Base-by-base conservation (phyloP, 64 coral and sea anemone genomes). In the Pocillopora damicornis region DNA sequence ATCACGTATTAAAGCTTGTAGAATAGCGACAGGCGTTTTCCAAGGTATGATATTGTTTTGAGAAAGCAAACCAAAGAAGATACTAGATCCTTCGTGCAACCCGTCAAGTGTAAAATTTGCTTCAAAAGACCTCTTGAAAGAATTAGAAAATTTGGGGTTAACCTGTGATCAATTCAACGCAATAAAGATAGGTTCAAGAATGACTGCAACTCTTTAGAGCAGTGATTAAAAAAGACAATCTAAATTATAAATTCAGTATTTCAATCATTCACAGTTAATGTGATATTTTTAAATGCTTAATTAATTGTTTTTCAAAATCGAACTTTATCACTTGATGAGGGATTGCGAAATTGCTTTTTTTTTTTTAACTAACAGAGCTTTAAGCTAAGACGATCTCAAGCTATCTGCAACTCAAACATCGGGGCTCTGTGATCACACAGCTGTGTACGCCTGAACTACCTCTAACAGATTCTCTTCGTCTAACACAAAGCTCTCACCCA, bases 271-370 rank as follows among this genome's bases (percentile, higher is more conserved):
- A n/a, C 8, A 3, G 25, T 5, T 23, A 25, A 25, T 11, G 67
- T 71, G 18, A 71, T 71, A 71, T 71, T 23, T 71, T 71, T 71
- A 71, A 71, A 71, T 71, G 67, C 67, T 71, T 23, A 71, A 71
- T 71, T 71, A 25, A 71, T 23, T 23, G 5, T 11, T 23, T 23
- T n/a, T 2, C 42, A 51, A 51, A 51, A 51, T 51, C 7, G 67
- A 25, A 71, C 25, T 71, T 71, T 71, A 71, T 71, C 67, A 71
- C 22, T 23, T 71, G n/a, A 71, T 30, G 11, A 20, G 67, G 67
- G n/a, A 71, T 71, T 71, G 25, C 67, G 25, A 71, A 67, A 18
- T 25, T 23, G 42, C 7, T 51, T 51, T 51, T 51, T 51, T 20
- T 71, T 11, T 71, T n/a, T 11, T n/a, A 71, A 71, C 22, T 71